Conservation (phyloP, 2,113 vertebrate genomes). For the Mobula hypostoma region DNA sequence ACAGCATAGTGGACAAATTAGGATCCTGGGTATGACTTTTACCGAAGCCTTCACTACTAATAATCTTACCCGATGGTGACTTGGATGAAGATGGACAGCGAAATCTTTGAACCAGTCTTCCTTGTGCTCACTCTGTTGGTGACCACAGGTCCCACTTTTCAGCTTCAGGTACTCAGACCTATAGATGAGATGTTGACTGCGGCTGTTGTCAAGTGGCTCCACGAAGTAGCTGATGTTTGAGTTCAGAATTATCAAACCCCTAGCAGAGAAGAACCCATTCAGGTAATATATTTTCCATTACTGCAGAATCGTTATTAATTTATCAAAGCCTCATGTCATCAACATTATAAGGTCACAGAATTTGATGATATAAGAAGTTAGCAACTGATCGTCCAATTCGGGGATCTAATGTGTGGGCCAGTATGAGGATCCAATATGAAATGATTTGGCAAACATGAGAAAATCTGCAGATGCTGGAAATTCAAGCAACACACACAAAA, state of each 20-base stretch:
- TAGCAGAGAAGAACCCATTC: conserved; percentile 53
- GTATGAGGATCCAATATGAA: background rate
- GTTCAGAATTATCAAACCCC: conserved; percentile 78
- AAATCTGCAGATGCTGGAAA: too few relatives aligned
- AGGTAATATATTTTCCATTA: background rate
- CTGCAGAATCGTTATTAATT: background rate
- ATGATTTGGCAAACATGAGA: background rate
- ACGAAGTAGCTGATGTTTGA: conserved; percentile 78
- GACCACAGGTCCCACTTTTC: conserved; percentile 61
- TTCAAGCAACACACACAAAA: too few relatives aligned
- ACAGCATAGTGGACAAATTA: background rate
- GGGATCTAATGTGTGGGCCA: background rate
- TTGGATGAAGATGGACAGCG: conserved; percentile 41
- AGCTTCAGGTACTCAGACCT: conserved; percentile 66
- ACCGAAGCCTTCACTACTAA: background rate
- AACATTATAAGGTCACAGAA: background rate
- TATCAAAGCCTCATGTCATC: background rate
- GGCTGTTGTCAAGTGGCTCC: conserved; percentile 63
- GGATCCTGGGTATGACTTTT: background rate
- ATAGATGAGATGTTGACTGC: conserved; percentile 69
- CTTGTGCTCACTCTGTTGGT: conserved; percentile 45
- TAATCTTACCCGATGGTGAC: conserved; percentile 10
- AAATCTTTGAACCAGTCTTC: conserved; percentile 55
- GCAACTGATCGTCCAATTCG: background rate
- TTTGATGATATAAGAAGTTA: background rate